These are phyloP conservation scores for Dendroctonus valens DNA, from an alignment of 1,140 invertebrate species.

Conservation along the genomic window DNA sequence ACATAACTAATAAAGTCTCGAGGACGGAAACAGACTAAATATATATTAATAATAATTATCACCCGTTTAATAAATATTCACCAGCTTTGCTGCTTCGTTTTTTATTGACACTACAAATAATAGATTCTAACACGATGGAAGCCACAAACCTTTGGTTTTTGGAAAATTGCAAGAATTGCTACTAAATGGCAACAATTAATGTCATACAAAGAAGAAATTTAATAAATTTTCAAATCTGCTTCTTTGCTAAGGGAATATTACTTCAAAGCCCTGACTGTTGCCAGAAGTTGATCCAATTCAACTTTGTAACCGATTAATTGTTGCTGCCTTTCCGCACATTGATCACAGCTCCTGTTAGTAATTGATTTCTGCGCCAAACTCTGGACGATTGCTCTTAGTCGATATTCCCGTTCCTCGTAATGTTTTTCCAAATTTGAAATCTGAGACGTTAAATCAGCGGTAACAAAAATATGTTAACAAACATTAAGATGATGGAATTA, in stretches of 20 bases:
- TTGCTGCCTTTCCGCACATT: constrained; percentile 47
- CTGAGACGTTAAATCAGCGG: constrained; percentile 39
- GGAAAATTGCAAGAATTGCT: too few relatives aligned
- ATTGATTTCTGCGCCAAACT: constrained; percentile 47
- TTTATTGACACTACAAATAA: too few relatives aligned
- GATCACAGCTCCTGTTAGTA: constrained; percentile 46
- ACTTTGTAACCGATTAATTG: constrained; percentile 49
- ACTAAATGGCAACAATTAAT: too few relatives aligned
- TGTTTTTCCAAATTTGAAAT: constrained; percentile 48
- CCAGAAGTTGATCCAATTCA: constrained; percentile 48
- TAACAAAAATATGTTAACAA: constrained; percentile 6
- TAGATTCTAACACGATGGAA: too few relatives aligned
- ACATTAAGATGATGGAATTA: constrained; percentile 4
- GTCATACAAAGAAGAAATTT: too few relatives aligned
- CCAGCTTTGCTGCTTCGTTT: too few relatives aligned
- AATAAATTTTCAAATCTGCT: too few relatives aligned
- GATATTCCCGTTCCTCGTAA: constrained; percentile 50
- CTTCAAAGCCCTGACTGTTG: constrained; percentile 45
- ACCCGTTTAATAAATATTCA: too few relatives aligned
- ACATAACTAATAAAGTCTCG: too few relatives aligned
- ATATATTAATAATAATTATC: too few relatives aligned
- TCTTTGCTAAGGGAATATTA: constrained; percentile 18
- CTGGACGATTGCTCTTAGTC: constrained; percentile 48
- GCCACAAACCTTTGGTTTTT: too few relatives aligned
- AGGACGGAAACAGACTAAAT: too few relatives aligned